phyloP scores from a whole-genome alignment of 2,113 vertebrate species.

The Elephantulus edwardii region DNA sequence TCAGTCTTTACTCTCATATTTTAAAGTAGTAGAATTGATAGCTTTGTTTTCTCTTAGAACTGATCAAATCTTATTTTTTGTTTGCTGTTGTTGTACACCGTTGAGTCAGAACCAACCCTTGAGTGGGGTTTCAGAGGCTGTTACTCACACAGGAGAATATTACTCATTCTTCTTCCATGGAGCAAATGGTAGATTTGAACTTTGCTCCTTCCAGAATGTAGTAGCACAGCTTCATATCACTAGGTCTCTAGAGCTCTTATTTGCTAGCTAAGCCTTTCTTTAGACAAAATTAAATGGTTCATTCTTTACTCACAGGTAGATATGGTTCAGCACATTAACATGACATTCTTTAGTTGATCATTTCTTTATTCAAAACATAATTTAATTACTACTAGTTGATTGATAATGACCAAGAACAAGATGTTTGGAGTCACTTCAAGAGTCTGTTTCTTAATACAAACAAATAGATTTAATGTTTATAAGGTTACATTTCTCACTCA shows the following conservation, averaged over 20 bases:
- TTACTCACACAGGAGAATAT: too few species aligned
- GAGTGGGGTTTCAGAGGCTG: too few species aligned
- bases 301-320: not conserved
- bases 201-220: too few species aligned
- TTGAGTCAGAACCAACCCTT: too few species aligned
- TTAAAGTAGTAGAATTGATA: not conserved
- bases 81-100: too few species aligned
- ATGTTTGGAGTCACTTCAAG: not conserved
- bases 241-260: too few species aligned
- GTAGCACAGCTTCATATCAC: too few species aligned
- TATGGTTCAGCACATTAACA: not conserved
- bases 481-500: slow-evolving; percentile 13
- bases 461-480: not conserved
- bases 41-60: not conserved
- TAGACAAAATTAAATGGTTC: not conserved
- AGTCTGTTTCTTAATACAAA: not conserved
- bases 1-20: too few species aligned
- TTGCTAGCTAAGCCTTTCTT: not conserved
- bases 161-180: too few species aligned
- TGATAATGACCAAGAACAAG: not conserved
- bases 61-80: not conserved
- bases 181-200: too few species aligned
- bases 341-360: not conserved
- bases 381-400: not conserved
- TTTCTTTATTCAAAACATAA: not conserved